Base-by-base conservation (phyloP, 2,888 invertebrate species). In the Epinotia ramella region DNA sequence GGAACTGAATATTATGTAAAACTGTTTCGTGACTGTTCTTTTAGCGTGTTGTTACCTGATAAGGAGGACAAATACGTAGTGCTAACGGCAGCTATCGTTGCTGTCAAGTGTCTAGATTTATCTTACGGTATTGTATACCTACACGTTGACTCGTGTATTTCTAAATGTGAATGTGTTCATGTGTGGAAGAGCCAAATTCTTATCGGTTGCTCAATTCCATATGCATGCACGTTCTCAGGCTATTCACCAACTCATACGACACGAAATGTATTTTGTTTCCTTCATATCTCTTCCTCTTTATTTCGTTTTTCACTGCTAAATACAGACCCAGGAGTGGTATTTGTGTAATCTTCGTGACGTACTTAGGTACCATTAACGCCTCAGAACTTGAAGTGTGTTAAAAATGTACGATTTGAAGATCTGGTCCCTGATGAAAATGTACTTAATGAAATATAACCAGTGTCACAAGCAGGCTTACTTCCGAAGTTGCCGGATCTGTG, bases 21-120 rank as follows among this genome's bases (percentile, higher is more conserved):
- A 44, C 24, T 75, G 66, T 57, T n/a, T 53, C 33, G 67, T 66
- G 53, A n/a, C 49, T 60, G 62, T 62, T 57, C 18, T 49, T 66
- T 67, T 57, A 68, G 24, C 44, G 20, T 60, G 40, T 24, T 68
- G 28, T 60, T 13, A 69, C 12, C 44, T 60, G 69, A 69, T 69
- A 69, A 69, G 46, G 7, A 69, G 24, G 18, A 57, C 59, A 69
- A 69, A 69, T 68, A 44, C 46, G 59, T 60, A 44, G 33, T 46
- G 33, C 57, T 59, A 59, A 11, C 40, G 16, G 28, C 68, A 24
- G 9, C 20, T 57, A 12, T 64, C 64, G 24, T 28, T 7, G 16
- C 60, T 62, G 33, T 28, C 65, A 67, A 33, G 59, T 69, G 24
- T 46, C 13, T 59, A 46, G 60, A 46, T 69, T 60, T 44, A 59